Evolutionary conservation across 2,797 vertebrate species (phyloP), one percentile per base, ranked within the genome.

Genomic region (Hoplostethus mediterraneus): DNA sequence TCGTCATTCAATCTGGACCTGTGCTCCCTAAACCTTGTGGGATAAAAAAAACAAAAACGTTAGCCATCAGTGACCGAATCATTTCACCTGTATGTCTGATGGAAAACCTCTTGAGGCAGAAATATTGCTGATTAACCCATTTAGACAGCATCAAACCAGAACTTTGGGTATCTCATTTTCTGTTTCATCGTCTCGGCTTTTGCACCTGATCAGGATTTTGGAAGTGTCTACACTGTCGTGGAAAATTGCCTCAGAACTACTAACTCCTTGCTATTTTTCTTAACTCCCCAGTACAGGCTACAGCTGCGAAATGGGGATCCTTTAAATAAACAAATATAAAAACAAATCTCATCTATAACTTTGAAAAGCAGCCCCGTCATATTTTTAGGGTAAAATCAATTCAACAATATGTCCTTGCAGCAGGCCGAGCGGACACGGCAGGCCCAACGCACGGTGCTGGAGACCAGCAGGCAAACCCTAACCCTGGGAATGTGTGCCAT

Each of bases 401-500:
- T 30, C 36, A 48, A 54, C 42, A 14, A n/a, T 33, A 6, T n/a
- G 14, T 33, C 45, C 6, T 42, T 5, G 2, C 14, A 36, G 13
- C 21, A 53, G 21, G 10, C 21, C 28, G 17, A 53, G 16, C n/a
- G 54, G 54, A 30, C 1, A 2, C 62, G n/a, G 59, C 30, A 67
- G 82, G 75, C 71, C 66, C 0, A 30, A 79, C 52, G n/a, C 60
- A 7, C 14, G 30, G 51, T 55, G 2, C 10, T 48, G 4, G 40
- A 63, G 55, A 62, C 6, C 78, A 52, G 63, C 60, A 54, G 58
- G 42, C 58, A 3, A 6, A 74, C 42, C 47, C 71, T 49, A 77
- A 77, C 72, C 60, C 73, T 77, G 78, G 82, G 84, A 88, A 84
- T 78, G 82, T 85, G 85, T 90, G 87, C 84, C 73, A 87, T 91